Percentiles rank a stretch among this genome's conserved stretches.
Evolutionary conservation across 2,113 vertebrate genomes (phyloP).

Genomic region (Tautogolabrus adspersus): DNA sequence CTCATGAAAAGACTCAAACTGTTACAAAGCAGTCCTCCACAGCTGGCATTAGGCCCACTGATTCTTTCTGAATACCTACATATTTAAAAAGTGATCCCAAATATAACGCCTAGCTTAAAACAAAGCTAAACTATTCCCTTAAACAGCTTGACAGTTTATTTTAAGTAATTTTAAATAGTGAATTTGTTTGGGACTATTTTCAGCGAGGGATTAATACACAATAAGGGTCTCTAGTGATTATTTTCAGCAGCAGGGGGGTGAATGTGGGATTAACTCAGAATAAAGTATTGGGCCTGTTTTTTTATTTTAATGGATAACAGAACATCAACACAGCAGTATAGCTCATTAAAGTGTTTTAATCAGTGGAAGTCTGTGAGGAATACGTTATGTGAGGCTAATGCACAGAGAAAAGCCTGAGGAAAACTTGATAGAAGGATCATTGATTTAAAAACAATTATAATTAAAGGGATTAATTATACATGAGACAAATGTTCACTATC

Average conservation of each 20-base stretch:
- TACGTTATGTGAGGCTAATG: neutral
- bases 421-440: neutral
- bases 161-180: neutral
- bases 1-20: too few species aligned
- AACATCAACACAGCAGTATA: neutral
- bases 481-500: neutral
- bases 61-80: neutral
- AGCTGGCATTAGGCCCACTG: too few species aligned
- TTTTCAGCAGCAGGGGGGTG: neutral
- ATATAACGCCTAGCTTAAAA: neutral
- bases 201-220: neutral
- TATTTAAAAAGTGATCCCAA: neutral
- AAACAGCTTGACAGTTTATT: neutral
- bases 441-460: too few species aligned
- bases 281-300: neutral
- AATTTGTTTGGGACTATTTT: neutral
- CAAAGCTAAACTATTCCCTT: neutral
- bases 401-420: neutral
- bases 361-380: neutral
- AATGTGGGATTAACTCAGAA: conserved; percentile 1
- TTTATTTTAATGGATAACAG: neutral
- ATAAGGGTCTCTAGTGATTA: neutral
- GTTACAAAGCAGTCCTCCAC: too few species aligned
- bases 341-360: neutral
- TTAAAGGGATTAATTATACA: neutral